phyloP scores from a whole-genome alignment of 2,888 invertebrate genomes.

The Ophioninae sp. region DNA sequence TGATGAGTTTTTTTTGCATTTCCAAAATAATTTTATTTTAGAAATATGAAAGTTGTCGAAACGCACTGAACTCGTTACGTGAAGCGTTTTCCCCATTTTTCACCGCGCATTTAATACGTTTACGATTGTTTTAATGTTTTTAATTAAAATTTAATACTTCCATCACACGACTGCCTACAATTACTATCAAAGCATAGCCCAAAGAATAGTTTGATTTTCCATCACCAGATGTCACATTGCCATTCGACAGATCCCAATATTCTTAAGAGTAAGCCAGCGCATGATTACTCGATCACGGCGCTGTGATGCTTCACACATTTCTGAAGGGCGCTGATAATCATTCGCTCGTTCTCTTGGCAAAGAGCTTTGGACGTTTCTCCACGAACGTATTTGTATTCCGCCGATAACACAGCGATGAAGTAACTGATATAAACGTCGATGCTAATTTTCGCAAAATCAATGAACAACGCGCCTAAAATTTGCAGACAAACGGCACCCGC shows the following conservation, averaged over 20 bases:
- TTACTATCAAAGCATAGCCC: no score
- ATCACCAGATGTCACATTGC: neutral
- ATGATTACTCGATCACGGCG: conserved; percentile 41
- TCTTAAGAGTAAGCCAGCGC: neutral
- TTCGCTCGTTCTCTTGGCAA: conserved; percentile 5
- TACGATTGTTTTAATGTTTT: no score
- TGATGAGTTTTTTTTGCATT: no score
- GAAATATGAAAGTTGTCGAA: no score
- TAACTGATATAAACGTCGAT: conserved; percentile 69
- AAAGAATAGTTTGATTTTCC: neutral
- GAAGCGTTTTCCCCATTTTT: no score
- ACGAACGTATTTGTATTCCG: conserved; percentile 66
- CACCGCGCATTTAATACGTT: no score
- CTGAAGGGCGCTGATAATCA: conserved; percentile 40
- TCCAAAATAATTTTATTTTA: no score
- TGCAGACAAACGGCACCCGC: conserved; percentile 45
- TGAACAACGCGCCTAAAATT: conserved; percentile 38
- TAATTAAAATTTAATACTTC: no score
- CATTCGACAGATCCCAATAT: neutral
- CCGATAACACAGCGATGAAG: conserved; percentile 65
- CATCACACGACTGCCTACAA: no score
- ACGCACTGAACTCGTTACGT: no score
- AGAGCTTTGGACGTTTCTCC: conserved; percentile 47
- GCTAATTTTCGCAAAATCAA: conserved; percentile 63
- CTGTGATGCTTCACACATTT: conserved; percentile 60